A percentile compares a stretch with the other conserved stretches of the same genome.
phyloP scores from a whole-genome alignment of 1,140 invertebrate genomes.

The Neuroterus valhalla region DNA sequence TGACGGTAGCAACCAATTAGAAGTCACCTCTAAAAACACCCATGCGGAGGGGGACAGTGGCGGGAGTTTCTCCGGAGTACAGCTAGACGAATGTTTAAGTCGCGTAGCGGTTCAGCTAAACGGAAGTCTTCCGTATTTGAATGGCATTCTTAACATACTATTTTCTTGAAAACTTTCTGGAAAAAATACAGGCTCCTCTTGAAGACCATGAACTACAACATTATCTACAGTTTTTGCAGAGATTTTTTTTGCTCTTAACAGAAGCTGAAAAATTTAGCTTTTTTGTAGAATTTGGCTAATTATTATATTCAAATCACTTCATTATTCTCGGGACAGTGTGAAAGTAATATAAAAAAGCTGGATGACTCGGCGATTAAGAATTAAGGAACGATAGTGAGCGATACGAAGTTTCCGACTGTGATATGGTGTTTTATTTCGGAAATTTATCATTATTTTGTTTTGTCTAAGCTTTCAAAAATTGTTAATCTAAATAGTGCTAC shows the following conservation, averaged over 20 bases:
- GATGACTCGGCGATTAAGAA: constrained; percentile 19
- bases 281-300: neutral
- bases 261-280: neutral
- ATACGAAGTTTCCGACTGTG: constrained; percentile 43
- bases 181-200: too few relatives aligned
- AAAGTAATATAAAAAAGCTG: constrained; percentile 12
- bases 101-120: too few relatives aligned
- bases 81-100: too few relatives aligned
- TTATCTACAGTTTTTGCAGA: too few relatives aligned
- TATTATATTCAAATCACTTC: neutral
- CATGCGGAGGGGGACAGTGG: too few relatives aligned
- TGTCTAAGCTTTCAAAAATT: constrained; percentile 13
- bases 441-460: constrained; percentile 7
- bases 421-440: constrained; percentile 39
- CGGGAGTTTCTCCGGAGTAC: too few relatives aligned
- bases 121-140: too few relatives aligned
- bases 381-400: constrained; percentile 12
- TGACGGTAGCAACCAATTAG: too few relatives aligned
- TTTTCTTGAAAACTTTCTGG: too few relatives aligned
- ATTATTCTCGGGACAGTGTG: neutral
- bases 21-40: too few relatives aligned
- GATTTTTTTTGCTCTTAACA: neutral
- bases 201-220: too few relatives aligned
- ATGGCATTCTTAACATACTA: too few relatives aligned
- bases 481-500: neutral